Evolutionary conservation across 35 echinoderm and acorn worm species (phyloP).

Genomic region (Chiridota heheva): DNA sequence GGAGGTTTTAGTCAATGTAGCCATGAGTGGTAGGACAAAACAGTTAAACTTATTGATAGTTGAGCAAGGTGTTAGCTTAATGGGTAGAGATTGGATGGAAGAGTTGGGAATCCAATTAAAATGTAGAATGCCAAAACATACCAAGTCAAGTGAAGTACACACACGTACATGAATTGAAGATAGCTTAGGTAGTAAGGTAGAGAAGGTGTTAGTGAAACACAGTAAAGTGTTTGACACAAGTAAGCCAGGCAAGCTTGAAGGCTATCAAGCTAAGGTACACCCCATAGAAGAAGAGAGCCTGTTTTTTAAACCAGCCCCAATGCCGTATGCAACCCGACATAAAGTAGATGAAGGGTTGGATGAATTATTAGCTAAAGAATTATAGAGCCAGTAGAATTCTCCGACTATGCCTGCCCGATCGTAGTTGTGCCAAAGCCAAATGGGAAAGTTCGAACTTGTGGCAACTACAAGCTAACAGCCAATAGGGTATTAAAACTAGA

Average conservation of each 20-base stretch:
- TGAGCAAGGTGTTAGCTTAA: not conserved
- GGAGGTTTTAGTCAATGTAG: not conserved
- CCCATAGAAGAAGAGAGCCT: not conserved
- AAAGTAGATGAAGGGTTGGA: slow-evolving; percentile 30
- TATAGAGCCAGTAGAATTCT: slow-evolving; percentile 26
- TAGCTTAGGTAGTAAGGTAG: not conserved
- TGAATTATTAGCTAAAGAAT: slow-evolving; percentile 34
- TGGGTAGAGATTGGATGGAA: not conserved
- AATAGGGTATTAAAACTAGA: slow-evolving; percentile 39
- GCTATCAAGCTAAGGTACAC: slow-evolving; percentile 1
- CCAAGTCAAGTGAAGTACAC: not conserved
- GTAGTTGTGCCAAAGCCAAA: slow-evolving; percentile 11
- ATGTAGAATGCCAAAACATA: not conserved
- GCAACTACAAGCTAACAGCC: slow-evolving; percentile 56
- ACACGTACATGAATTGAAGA: not conserved
- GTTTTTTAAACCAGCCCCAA: slow-evolving; percentile 29
- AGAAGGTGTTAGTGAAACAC: not conserved
- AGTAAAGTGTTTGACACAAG: not conserved
- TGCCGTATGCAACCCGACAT: slow-evolving; percentile 30
- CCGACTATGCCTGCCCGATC: slow-evolving; percentile 43
- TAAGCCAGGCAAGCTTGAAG: not conserved
- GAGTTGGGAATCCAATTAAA: no score
- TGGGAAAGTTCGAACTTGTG: slow-evolving; percentile 46
- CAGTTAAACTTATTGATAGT: not conserved
- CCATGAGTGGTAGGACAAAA: not conserved